Conservation (phyloP, 2,888 invertebrate genomes). For the Nymphalis c-album region DNA sequence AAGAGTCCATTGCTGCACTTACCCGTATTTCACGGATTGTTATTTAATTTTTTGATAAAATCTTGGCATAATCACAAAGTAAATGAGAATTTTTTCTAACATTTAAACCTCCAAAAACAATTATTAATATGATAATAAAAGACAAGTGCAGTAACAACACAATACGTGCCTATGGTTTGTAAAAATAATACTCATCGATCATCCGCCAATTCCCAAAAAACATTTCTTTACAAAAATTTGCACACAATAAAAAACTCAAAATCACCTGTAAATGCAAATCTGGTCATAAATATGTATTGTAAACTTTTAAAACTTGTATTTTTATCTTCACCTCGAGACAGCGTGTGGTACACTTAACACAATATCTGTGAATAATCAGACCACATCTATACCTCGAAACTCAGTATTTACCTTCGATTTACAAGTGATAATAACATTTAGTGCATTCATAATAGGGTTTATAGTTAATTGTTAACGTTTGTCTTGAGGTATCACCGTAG, state of each 20-base stretch:
- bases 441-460: conserved; percentile 43
- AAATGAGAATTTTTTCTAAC: no score
- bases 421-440: conserved; percentile 13
- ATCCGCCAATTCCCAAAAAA: neutral
- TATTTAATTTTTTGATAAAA: no score
- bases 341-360: conserved; percentile 74
- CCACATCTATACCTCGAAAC: conserved; percentile 45
- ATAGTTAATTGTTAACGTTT: conserved; percentile 38
- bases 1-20: no score
- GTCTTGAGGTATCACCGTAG: conserved; percentile 22
- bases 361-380: conserved; percentile 77
- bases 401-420: conserved; percentile 16
- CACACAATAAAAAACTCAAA: conserved; percentile 8
- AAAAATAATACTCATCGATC: neutral
- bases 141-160: neutral
- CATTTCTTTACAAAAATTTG: conserved; percentile 3
- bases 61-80: no score
- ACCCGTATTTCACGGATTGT: no score
- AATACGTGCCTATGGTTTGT: neutral
- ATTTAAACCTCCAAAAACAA: no score
- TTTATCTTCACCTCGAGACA: conserved; percentile 70
- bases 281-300: conserved; percentile 39
- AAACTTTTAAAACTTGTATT: conserved; percentile 46
- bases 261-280: conserved; percentile 39
- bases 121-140: no score